Evolutionary conservation across 2,888 invertebrate genomes (phyloP), one percentile per base, ranked within the genome.

Genomic region (Pseudanteris insignis): DNA sequence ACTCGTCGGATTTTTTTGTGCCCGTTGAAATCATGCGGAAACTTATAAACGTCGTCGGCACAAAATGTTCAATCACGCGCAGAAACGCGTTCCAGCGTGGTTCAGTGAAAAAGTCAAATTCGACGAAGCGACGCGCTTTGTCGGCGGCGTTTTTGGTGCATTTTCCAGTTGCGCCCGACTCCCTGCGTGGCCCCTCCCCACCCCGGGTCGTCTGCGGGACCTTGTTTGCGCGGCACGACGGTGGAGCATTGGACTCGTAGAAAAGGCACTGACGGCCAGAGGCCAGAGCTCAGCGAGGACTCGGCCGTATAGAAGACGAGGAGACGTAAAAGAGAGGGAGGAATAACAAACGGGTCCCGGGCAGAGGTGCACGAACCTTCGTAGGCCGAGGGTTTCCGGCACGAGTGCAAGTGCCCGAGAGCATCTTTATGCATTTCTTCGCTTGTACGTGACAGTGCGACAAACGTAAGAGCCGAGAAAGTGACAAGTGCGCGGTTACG

Each of bases 311-410:
- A 54, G 51, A 47, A 58, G 37, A 43, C 21, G 21, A 3, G 21
- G 4, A 7, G 4, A 7, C 24, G 46, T 46, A 50, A 55, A 46
- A 47, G 54, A 60, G 54, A 55, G 46, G 54, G 47, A 58, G 61
- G 46, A 43, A 57, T 34, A 54, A 62, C 58, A 60, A 55, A 55
- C 54, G 51, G 43, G 51, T 48, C 44, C 43, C n/a, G 41, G 60
- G 29, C 51, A 62, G 50, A 61, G 61, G 61, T 61, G 15, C 55
- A 62, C 61, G 62, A 51, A 62, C 61, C 54, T 50, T 55, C 50
- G 44, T 61, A 44, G 50, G 40, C 40, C 50, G 50, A 47, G 60
- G 53, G 60, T 60, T 60, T 60, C 53, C 60, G 60, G 60, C n/a
- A n/a, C n/a, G n/a, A n/a, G n/a, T n/a, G n/a, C n/a, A n/a, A n/a